These are phyloP conservation scores for Hemibagrus wyckioides DNA, from an alignment of 2,113 vertebrate genomes.

Conservation along the genomic window DNA sequence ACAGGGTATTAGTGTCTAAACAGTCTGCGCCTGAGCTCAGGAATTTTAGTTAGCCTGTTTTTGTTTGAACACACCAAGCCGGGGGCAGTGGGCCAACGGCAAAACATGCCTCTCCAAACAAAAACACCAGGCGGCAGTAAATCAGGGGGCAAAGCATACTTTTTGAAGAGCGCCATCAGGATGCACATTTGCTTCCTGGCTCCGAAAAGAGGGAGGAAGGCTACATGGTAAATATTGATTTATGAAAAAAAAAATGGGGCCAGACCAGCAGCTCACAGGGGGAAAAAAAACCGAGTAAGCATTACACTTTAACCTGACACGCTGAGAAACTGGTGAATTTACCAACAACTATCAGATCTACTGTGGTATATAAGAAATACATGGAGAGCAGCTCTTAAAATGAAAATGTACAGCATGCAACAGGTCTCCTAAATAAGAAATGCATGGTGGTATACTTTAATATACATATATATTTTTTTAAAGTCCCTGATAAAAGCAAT, in stretches of 20 bases:
- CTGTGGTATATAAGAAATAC: neutral
- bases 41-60: slow-evolving; percentile 45
- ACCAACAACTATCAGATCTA: neutral
- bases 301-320: slow-evolving; percentile 43
- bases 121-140: slow-evolving; percentile 57
- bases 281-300: slow-evolving; percentile 51
- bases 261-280: slow-evolving; percentile 29
- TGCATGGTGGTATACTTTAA: neutral
- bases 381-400: neutral
- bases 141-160: slow-evolving; percentile 47
- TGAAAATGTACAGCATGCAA: neutral
- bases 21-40: neutral
- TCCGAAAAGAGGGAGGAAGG: slow-evolving; percentile 72
- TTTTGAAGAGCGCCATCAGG: slow-evolving; percentile 72
- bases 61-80: slow-evolving; percentile 34
- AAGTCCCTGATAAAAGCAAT: neutral
- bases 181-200: slow-evolving; percentile 82
- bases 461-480: neutral
- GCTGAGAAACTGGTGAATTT: neutral
- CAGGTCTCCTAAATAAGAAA: neutral
- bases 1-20: neutral
- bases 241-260: slow-evolving; percentile 64
- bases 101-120: slow-evolving; percentile 52
- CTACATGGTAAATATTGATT: slow-evolving; percentile 81
- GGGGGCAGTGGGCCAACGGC: slow-evolving; percentile 30